phyloP scores from a whole-genome alignment of 2,113 vertebrate species.

The Actinemys pallida region DNA sequence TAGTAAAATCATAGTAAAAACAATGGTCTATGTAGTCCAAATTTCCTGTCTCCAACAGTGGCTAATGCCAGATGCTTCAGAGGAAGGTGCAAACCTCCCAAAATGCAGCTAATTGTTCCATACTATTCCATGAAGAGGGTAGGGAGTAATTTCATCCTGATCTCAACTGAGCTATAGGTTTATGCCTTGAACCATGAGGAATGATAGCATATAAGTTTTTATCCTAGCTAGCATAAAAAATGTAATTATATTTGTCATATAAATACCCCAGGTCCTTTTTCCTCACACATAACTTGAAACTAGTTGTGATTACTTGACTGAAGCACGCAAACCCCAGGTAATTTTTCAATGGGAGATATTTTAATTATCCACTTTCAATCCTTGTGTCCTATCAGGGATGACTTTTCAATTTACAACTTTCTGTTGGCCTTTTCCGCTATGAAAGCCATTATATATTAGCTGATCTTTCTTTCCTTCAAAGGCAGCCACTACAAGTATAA shows the following conservation, averaged over 20 bases:
- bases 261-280: background rate
- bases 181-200: background rate
- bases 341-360: slow-evolving; percentile 39
- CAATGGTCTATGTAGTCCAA: background rate
- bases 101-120: background rate
- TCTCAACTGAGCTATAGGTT: background rate
- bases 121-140: background rate
- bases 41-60: background rate
- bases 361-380: slow-evolving; percentile 69
- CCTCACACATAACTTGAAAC: background rate
- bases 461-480: slow-evolving; percentile 51
- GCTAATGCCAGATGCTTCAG: background rate
- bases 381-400: slow-evolving; percentile 49
- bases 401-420: slow-evolving; percentile 76
- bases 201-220: background rate
- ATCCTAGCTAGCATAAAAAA: background rate
- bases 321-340: slow-evolving; percentile 1
- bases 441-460: slow-evolving; percentile 54
- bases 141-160: background rate
- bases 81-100: background rate
- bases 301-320: background rate
- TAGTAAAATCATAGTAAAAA: background rate
- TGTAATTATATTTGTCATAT: rapidly evolving
- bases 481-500: slow-evolving; percentile 36
- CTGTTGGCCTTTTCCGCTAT: slow-evolving; percentile 71